Evolutionary conservation across 37 sponge, comb jelly and placozoan species (phyloP), one percentile per base, ranked within the genome.

Genomic region (Axinella damicornis): DNA sequence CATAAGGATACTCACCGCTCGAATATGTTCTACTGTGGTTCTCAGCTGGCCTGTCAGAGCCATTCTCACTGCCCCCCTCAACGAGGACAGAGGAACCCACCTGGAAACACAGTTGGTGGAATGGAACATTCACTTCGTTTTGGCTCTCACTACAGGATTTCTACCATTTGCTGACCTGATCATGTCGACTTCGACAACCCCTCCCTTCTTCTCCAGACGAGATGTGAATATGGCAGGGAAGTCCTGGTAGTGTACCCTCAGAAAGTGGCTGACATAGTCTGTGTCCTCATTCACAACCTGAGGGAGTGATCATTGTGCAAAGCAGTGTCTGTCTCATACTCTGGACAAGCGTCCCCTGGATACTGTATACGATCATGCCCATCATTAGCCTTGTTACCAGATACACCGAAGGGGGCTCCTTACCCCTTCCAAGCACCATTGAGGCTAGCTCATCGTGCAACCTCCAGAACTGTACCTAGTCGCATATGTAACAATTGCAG

Each of bases 231-330:
- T 19, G 17, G 30, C 30, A 2, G 91, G 87, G 54, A 86, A 91
- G 57, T 86, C 77, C 18, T 77, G 36, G 78, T 74, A 86, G 22
- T 71, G 73, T 14, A 91, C 62, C 24, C 77, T 58, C 65, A 91
- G 58, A 71, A 86, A 86, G 54, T 86, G 83, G 25, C 78, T 65
- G 41, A 91, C 87, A 46, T 91, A 91, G 19, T 73, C 14, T 1
- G 69, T 62, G 17, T 76, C 61, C 58, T 57, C 53, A 71, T 91
- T 91, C 9, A 46, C 46, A 46, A 46, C 27, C 27, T 61, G 62
- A 27, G 62, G 4, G 27, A 27, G 62, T 11, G 12, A 27, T 14
- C 2, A 61, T 61, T 6, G 62, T 14, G 12, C 62, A 2, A 18
- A 15, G 18, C 57, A 56, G 57, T 61, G 12, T 22, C 62, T 14